A percentile compares a stretch with the other conserved stretches of the same genome.
phyloP scores from a whole-genome alignment of 2,113 vertebrate genomes.

The Triplophysa rosa region DNA sequence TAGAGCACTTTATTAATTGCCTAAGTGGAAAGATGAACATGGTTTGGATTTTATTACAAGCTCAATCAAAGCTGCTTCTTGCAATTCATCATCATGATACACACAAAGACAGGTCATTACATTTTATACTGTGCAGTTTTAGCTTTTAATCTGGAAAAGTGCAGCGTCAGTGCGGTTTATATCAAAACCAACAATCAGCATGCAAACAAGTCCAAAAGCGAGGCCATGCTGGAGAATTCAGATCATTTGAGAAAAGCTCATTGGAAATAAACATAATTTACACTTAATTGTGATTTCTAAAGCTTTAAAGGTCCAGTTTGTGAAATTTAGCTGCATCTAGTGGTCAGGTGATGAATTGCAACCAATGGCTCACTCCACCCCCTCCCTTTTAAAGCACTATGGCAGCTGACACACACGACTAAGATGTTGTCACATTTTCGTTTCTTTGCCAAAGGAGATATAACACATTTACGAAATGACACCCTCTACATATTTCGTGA shows the following conservation, averaged over 20 bases:
- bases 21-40: neutral
- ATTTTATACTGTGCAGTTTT: neutral
- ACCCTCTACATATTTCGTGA: too few species aligned
- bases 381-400: too few species aligned
- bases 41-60: neutral
- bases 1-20: neutral
- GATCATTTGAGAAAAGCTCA: neutral
- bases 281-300: neutral
- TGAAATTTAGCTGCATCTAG: too few species aligned
- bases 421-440: too few species aligned
- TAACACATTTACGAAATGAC: too few species aligned
- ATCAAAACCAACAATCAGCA: too few species aligned
- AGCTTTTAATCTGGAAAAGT: neutral
- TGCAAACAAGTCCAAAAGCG: too few species aligned
- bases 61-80: neutral
- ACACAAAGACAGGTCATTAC: conserved; percentile 48
- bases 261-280: neutral
- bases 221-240: neutral
- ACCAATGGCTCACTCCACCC: too few species aligned
- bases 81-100: conserved; percentile 56
- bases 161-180: neutral
- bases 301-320: neutral
- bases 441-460: too few species aligned
- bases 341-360: too few species aligned
- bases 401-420: too few species aligned